Percentiles rank a stretch among this genome's conserved stretches.
phyloP scores from a whole-genome alignment of 2,113 vertebrate genomes.

The Syrmaticus mikado region DNA sequence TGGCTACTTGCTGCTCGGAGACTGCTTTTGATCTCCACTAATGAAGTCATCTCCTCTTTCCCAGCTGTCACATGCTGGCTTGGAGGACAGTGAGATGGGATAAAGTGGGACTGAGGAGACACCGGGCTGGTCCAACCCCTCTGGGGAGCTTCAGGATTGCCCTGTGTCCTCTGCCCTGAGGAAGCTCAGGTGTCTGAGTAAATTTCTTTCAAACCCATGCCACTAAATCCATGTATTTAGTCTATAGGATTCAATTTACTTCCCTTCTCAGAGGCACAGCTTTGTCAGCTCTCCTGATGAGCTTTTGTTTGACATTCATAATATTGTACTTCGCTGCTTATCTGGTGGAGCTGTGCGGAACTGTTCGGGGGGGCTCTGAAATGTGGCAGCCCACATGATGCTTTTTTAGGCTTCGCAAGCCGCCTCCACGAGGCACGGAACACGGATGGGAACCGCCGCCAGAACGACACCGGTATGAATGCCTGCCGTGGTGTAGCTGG shows the following conservation, averaged over 20 bases:
- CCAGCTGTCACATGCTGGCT: background rate
- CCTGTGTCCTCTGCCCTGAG: background rate
- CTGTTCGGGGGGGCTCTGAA: background rate
- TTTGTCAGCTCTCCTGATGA: conserved; percentile 23
- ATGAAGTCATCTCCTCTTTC: conserved; percentile 6
- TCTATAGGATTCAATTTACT: background rate
- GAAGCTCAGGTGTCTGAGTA: background rate
- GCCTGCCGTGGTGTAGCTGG: background rate
- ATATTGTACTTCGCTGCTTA: conserved; percentile 3
- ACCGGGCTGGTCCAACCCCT: background rate
- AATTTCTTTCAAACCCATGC: background rate
- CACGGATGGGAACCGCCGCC: background rate
- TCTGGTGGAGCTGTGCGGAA: background rate
- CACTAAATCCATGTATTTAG: background rate
- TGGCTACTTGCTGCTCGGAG: conserved; percentile 1
- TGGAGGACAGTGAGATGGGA: background rate
- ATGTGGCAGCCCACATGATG: conserved; percentile 27
- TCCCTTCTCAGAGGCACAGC: background rate
- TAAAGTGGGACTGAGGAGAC: background rate
- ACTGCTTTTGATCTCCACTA: background rate
- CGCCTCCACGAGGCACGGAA: background rate
- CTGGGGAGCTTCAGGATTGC: background rate
- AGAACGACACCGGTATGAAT: background rate
- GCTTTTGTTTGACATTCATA: conserved; percentile 23
- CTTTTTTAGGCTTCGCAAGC: conserved; percentile 33